Evolutionary conservation across 2,888 invertebrate species (phyloP).

Genomic region (Prosopocoilus inquinatus): DNA sequence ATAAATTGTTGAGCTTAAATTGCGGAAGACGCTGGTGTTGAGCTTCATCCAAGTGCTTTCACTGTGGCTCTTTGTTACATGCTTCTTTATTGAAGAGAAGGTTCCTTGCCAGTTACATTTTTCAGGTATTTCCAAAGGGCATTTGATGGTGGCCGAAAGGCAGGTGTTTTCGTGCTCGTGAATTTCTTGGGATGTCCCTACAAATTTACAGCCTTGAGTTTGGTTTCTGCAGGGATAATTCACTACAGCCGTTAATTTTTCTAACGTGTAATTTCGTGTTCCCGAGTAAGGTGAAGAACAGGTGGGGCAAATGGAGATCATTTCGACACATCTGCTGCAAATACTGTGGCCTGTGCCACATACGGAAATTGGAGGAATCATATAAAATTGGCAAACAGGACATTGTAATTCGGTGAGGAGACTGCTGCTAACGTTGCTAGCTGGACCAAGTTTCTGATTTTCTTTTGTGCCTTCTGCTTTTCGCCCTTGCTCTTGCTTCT

Average conservation of each 20-base stretch:
- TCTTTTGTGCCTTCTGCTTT: neutral
- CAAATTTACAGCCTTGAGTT: slow-evolving; percentile 12
- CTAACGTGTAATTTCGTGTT: slow-evolving; percentile 20
- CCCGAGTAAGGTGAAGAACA: slow-evolving; percentile 15
- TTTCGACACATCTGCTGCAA: slow-evolving; percentile 16
- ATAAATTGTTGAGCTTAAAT: neutral
- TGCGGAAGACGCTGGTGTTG: neutral
- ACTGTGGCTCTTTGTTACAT: neutral
- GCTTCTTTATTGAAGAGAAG: neutral
- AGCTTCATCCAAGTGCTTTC: neutral
- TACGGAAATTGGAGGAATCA: slow-evolving; percentile 21
- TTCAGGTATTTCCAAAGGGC: neutral
- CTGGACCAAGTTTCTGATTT: neutral
- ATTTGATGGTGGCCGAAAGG: neutral
- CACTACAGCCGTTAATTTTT: slow-evolving; percentile 16
- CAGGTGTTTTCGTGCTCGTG: neutral
- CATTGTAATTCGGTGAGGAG: slow-evolving; percentile 17
- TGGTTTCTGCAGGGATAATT: slow-evolving; percentile 15
- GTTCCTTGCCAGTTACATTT: slow-evolving; percentile 1
- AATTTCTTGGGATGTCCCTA: neutral
- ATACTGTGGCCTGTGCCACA: slow-evolving; percentile 21
- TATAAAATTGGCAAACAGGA: slow-evolving; percentile 23
- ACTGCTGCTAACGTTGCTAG: neutral
- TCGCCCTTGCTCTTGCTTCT: neutral
- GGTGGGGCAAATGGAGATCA: slow-evolving; percentile 19